Conservation (phyloP, 2,888 invertebrate genomes). For the Chelonus formosanus region DNA sequence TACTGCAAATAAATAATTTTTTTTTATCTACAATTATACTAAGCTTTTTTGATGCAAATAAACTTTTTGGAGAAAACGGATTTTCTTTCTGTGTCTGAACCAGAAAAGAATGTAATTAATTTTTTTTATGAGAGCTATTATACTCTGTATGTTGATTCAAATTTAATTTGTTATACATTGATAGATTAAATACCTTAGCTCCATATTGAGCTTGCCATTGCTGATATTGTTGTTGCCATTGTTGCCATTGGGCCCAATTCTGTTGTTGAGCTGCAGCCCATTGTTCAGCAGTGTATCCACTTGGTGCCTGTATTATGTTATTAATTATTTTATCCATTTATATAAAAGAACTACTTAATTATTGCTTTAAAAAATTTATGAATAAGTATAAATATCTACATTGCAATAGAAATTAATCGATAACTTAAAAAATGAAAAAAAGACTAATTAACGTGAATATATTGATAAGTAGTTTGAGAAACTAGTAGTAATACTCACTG, state of each 20-base stretch:
- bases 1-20: conserved; percentile 63
- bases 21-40: background rate
- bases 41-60: too few species aligned
- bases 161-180: too few species aligned
- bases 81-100: too few species aligned
- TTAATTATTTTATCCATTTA: background rate
- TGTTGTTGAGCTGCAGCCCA: conserved; percentile 77
- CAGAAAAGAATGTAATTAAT: background rate
- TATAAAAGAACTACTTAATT: background rate
- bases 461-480: too few species aligned
- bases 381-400: too few species aligned
- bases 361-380: background rate
- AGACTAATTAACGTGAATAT: too few species aligned
- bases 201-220: conserved; percentile 82
- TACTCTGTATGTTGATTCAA: too few species aligned
- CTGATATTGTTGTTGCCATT: conserved; percentile 81
- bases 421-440: background rate
- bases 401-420: background rate
- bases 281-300: conserved; percentile 72
- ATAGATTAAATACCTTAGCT: conserved; percentile 69
- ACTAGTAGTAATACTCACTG: conserved; percentile 55
- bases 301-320: conserved; percentile 53
- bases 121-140: background rate
- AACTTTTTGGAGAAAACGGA: too few species aligned
- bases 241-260: conserved; percentile 79